Percentiles rank a stretch among this genome's conserved stretches.
phyloP scores from a whole-genome alignment of 2,113 vertebrate species.

The Mesoclemmys tuberculata region DNA sequence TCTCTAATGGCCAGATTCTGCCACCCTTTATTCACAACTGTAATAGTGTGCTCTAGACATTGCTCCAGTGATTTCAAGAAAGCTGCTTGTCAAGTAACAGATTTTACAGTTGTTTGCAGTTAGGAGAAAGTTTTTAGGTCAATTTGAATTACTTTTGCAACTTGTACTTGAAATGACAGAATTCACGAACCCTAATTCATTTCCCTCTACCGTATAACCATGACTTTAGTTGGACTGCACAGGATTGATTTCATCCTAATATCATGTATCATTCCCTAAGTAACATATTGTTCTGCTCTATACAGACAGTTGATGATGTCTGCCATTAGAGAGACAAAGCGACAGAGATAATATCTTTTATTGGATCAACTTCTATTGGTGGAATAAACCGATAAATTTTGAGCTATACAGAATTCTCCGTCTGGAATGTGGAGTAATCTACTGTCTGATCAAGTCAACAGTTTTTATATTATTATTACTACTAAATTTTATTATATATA shows the following conservation, averaged over 20 bases:
- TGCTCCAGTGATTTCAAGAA: neutral
- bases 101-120: neutral
- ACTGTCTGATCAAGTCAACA: neutral
- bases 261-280: constrained; percentile 15
- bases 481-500: no score
- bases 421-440: neutral
- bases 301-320: neutral
- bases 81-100: neutral
- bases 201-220: constrained; percentile 3
- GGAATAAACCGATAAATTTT: no score
- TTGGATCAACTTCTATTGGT: no score
- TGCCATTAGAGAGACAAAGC: neutral
- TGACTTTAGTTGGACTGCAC: neutral
- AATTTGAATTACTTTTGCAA: neutral
- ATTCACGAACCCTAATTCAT: constrained; percentile 33
- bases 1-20: neutral
- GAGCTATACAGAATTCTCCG: neutral
- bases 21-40: neutral
- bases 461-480: neutral
- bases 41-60: neutral
- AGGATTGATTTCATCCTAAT: constrained; percentile 22
- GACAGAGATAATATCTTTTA: neutral
- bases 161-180: constrained; percentile 24
- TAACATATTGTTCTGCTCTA: constrained; percentile 8
- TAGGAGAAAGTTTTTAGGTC: neutral